Evolutionary conservation across 2,888 invertebrate species (phyloP).

Genomic region (Chesias legatella): DNA sequence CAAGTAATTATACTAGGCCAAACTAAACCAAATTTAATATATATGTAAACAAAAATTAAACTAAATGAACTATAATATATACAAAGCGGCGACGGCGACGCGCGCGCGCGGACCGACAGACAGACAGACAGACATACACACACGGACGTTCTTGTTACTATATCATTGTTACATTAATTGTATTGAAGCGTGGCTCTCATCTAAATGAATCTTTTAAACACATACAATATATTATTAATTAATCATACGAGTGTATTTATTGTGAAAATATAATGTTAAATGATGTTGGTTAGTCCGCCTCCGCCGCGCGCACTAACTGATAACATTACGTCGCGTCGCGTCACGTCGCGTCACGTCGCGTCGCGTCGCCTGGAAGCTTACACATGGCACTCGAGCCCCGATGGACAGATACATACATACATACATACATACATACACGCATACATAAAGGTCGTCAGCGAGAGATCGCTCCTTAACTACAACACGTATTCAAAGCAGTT

Average conservation of each 20-base stretch:
- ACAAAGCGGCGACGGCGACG: slow-evolving; percentile 5
- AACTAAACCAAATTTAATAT: slow-evolving; percentile 15
- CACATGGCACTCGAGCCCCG: slow-evolving; percentile 14
- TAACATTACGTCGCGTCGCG: slow-evolving; percentile 2
- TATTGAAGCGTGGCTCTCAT: too few species aligned
- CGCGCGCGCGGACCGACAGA: too few species aligned
- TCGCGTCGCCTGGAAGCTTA: slow-evolving; percentile 7
- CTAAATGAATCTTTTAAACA: too few species aligned
- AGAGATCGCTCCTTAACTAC: too few species aligned
- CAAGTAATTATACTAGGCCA: slow-evolving; percentile 18
- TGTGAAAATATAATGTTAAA: too few species aligned
- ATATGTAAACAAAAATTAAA: slow-evolving; percentile 23
- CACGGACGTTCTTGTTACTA: too few species aligned
- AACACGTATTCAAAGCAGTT: too few species aligned
- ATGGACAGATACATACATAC: slow-evolving; percentile 2
- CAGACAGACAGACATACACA: too few species aligned
- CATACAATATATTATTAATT: too few species aligned
- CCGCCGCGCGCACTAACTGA: neutral
- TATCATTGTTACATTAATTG: too few species aligned
- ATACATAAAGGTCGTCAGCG: neutral
- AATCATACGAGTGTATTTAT: too few species aligned
- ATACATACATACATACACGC: neutral
- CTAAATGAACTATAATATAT: slow-evolving; percentile 17
- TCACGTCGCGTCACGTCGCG: slow-evolving; percentile 3
- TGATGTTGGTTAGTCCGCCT: too few species aligned